Evolutionary conservation across 2,113 vertebrate genomes (phyloP).

Genomic region (Lepus americanus): DNA sequence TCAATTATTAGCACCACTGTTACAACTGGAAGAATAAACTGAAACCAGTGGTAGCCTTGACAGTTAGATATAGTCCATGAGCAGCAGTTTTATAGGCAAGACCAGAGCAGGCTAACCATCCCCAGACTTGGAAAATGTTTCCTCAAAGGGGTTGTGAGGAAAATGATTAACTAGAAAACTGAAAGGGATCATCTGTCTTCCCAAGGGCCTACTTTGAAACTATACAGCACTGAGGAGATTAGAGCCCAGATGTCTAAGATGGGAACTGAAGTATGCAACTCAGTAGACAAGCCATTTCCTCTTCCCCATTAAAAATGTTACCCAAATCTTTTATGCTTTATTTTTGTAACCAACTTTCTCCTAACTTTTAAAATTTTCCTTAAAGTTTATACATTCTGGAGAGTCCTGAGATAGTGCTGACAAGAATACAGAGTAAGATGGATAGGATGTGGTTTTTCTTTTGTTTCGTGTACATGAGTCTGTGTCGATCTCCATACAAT

Average conservation of each 20-base stretch:
- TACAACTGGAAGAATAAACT: background rate
- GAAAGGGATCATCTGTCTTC: background rate
- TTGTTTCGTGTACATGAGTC: background rate
- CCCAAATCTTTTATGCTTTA: background rate
- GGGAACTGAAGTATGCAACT: background rate
- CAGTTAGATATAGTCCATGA: background rate
- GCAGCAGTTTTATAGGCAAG: background rate
- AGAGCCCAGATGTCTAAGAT: background rate
- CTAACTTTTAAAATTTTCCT: conserved; percentile 49
- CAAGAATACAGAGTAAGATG: conserved; percentile 27
- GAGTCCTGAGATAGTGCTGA: background rate
- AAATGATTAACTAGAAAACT: background rate
- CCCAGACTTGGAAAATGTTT: background rate
- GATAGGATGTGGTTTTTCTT: conserved; percentile 24
- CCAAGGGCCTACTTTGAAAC: background rate
- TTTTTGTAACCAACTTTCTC: background rate
- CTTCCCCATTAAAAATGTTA: conserved; percentile 32
- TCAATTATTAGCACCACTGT: background rate
- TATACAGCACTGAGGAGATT: background rate
- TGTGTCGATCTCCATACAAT: background rate
- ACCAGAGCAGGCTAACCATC: background rate
- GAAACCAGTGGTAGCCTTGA: background rate
- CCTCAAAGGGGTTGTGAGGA: background rate
- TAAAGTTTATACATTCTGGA: conserved; percentile 33
- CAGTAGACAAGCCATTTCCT: background rate